phyloP scores from a whole-genome alignment of 2,888 invertebrate genomes.

The Pharmacophagus antenor region DNA sequence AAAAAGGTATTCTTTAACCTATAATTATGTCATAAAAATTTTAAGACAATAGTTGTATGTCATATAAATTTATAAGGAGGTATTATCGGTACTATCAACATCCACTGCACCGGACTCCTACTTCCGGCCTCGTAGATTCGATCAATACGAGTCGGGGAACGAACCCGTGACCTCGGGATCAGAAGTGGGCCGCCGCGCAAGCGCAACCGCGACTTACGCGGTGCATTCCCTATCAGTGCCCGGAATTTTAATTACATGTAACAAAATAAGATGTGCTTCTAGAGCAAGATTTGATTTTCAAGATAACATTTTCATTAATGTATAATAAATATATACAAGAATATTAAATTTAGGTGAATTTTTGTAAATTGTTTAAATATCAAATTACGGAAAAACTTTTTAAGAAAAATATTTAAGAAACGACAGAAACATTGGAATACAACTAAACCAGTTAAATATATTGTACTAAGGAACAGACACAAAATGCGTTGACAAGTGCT shows the following conservation, averaged over 20 bases:
- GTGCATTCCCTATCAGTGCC: conserved; percentile 61
- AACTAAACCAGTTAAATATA: too few species aligned
- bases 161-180: conserved; percentile 74
- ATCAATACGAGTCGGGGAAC: conserved; percentile 78
- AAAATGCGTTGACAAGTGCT: neutral
- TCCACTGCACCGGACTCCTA: conserved; percentile 66
- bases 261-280: conserved; percentile 31
- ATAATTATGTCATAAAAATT: too few species aligned
- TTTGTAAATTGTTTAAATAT: too few species aligned
- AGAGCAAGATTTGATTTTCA: too few species aligned
- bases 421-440: too few species aligned
- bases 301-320: too few species aligned
- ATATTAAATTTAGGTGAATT: too few species aligned
- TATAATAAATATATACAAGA: too few species aligned
- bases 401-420: too few species aligned
- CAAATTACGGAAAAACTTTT: too few species aligned
- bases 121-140: conserved; percentile 74
- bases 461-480: neutral
- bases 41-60: neutral
- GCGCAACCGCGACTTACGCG: conserved; percentile 55
- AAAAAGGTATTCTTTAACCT: too few species aligned
- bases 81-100: conserved; percentile 54
- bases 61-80: conserved; percentile 36
- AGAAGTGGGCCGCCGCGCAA: conserved; percentile 76
- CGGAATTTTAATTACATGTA: conserved; percentile 61